Conservation (phyloP, 2,797 vertebrate genomes). For the Lepilemur ruficaudatus region DNA sequence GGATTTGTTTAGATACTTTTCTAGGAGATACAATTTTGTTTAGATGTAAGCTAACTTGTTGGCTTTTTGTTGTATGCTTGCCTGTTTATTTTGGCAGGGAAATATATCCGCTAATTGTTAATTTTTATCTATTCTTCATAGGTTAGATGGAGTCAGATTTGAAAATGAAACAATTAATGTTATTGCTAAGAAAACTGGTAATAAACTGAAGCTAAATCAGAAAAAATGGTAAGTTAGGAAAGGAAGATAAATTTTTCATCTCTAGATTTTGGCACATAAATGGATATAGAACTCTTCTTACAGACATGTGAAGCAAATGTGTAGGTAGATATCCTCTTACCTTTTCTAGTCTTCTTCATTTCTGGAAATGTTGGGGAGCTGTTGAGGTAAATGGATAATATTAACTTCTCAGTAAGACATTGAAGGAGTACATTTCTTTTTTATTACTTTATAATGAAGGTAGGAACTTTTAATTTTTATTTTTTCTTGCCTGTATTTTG, state of each 20-base stretch:
- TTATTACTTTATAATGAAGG: conserved; percentile 26
- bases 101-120: neutral
- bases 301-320: neutral
- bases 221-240: conserved; percentile 90
- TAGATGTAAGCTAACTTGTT: neutral
- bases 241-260: neutral
- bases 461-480: neutral
- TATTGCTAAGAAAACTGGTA: conserved; percentile 89
- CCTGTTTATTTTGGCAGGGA: neutral
- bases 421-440: neutral
- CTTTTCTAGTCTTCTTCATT: neutral
- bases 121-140: conserved; percentile 78
- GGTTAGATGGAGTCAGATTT: conserved; percentile 94
- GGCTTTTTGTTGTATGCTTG: conserved; percentile 8
- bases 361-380: neutral
- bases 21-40: neutral
- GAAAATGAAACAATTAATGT: conserved; percentile 93
- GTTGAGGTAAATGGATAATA: neutral
- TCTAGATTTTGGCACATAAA: neutral
- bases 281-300: neutral
- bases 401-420: neutral
- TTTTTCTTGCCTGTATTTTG: conserved; percentile 10
- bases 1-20: conserved; percentile 31
- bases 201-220: conserved; percentile 90
- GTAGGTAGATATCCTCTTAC: neutral